Conservation (phyloP, 2,113 vertebrate genomes). For the Pluvialis apricaria region DNA sequence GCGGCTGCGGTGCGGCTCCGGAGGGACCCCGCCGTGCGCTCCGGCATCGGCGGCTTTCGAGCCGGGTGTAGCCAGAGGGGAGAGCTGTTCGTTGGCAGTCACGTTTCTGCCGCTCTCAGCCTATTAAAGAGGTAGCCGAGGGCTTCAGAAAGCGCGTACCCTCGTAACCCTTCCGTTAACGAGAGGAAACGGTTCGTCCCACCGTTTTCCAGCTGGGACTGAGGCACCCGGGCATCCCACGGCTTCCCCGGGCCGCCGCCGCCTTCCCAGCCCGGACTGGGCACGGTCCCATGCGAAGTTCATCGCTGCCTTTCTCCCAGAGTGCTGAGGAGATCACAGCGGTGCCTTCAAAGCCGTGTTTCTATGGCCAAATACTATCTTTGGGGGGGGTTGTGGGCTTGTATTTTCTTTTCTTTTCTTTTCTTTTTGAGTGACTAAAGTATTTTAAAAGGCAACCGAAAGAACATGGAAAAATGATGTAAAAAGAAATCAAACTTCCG, state of each 20-base stretch:
- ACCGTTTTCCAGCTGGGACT: too few species aligned
- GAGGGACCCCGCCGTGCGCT: not conserved
- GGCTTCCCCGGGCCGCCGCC: not conserved
- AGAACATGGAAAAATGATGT: not conserved
- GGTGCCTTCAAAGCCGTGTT: not conserved
- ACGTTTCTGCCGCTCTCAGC: not conserved
- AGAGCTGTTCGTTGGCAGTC: rapidly evolving
- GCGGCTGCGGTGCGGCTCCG: not conserved
- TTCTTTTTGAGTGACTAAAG: not conserved
- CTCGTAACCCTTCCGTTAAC: not conserved
- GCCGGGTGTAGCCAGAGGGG: not conserved
- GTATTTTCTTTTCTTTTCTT: not conserved
- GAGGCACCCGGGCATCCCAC: rapidly evolving
- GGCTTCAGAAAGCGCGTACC: too few species aligned
- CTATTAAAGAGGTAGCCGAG: not conserved
- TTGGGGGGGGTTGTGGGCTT: not conserved
- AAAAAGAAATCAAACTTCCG: not conserved
- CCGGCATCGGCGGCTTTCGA: not conserved
- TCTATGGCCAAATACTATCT: not conserved
- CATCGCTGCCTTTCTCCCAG: rapidly evolving
- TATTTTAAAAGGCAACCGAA: not conserved
- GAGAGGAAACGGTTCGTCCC: not conserved
- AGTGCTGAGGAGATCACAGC: not conserved
- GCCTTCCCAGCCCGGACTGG: not conserved
- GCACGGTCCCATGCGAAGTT: not conserved